Evolutionary conservation across 1,140 invertebrate genomes (phyloP).

Genomic region (Drosophila carrolli): DNA sequence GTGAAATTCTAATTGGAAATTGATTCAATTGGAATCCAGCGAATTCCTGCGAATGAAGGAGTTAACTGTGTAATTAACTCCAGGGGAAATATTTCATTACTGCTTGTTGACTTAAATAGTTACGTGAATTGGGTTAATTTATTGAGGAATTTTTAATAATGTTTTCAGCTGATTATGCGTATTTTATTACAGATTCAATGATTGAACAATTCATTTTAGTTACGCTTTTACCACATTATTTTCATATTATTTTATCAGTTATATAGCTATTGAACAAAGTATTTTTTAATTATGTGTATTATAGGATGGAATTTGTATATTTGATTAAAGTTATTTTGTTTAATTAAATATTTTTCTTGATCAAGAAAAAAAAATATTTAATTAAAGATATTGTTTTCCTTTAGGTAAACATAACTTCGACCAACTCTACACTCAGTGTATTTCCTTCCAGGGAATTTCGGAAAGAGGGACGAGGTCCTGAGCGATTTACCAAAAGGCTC

Average conservation of each 20-base stretch:
- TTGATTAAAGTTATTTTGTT: background rate
- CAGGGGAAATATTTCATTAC: slow-evolving; percentile 26
- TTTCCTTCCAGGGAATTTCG: background rate
- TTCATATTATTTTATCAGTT: too few species aligned
- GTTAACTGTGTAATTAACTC: slow-evolving; percentile 47
- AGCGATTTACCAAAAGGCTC: slow-evolving; percentile 42
- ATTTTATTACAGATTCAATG: background rate
- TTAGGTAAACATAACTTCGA: background rate
- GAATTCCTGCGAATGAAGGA: slow-evolving; percentile 28
- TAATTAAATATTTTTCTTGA: too few species aligned
- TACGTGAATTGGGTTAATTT: slow-evolving; percentile 2
- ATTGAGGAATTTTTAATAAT: background rate
- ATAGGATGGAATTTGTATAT: too few species aligned
- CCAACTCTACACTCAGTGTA: background rate
- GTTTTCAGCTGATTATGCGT: too few species aligned
- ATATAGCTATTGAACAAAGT: too few species aligned
- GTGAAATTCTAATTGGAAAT: slow-evolving; percentile 39
- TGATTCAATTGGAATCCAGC: slow-evolving; percentile 41
- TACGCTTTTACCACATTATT: too few species aligned
- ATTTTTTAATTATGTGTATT: too few species aligned
- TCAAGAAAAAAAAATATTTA: too few species aligned
- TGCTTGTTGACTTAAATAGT: slow-evolving; percentile 16
- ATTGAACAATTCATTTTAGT: too few species aligned
- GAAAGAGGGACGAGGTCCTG: slow-evolving; percentile 7
- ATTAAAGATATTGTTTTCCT: background rate